Evolutionary conservation across 2,797 vertebrate genomes (phyloP), one percentile per base, ranked within the genome.

Genomic region (Phataginus tricuspis): DNA sequence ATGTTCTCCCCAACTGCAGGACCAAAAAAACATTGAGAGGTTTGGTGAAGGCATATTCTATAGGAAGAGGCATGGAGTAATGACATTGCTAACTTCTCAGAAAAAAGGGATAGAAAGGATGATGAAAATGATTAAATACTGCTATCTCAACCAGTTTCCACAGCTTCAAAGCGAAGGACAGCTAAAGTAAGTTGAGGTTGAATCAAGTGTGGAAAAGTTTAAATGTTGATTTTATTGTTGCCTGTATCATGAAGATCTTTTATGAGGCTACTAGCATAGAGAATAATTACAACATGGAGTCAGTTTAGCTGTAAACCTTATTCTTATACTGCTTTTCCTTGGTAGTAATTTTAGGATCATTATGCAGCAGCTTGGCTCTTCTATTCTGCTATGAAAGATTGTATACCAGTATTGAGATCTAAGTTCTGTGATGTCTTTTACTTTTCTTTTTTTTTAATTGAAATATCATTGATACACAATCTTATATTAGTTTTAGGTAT

Each of bases 221-320:
- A 72, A 21, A 72, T 94, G 91, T 66, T 5, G 29, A 79, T 95
- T 86, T 74, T 31, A 25, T 69, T 96, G 57, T 37, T 96, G 91
- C 55, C 16, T 34, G 2, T 61, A 42, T 29, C 15, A 77, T 4
- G 45, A 63, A 37, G 79, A 86, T 59, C 34, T 42, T 72, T 53
- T 87, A 45, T 51, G 78, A 95, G 55, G 45, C 78, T 51, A 64
- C 69, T 1, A 75, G 1, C 42, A 13, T 83, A 19, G 92, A 79
- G 16, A 77, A 72, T 55, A 66, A 84, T 18, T 19, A 78, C 5
- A 45, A 78, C 7, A 25, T 2, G 5, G 78, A 82, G 5, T 53
- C 6, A 0, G 8, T 31, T 80, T 55, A 87, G 66, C 13, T 55
- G 49, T 37, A 78, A 31, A 27, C 4, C 25, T 82, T 39, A 16